Base-by-base conservation (phyloP, 2,888 invertebrate species). In the Rhopalosiphum nymphaeae region DNA sequence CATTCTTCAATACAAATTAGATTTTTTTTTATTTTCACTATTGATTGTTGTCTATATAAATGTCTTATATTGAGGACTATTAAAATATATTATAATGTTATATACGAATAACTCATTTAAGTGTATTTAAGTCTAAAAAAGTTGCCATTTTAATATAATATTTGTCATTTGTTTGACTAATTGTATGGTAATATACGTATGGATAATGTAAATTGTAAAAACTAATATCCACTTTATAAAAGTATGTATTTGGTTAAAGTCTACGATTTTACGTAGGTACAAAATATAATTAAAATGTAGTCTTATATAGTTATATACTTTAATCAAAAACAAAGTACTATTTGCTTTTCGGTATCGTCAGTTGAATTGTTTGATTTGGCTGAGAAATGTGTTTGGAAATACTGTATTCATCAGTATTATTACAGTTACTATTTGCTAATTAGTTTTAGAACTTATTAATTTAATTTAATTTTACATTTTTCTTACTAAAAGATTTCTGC, bases 351-450 rank as follows among this genome's bases (percentile, higher is more conserved):
- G 42, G 53, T 53, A n/a, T 57, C 44, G 26, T 61, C 9, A n/a
- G 21, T 49, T 21, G 25, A 46, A 88, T 44, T 56, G 26, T 26
- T 36, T 61, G 53, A 36, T 78, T 42, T 42, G 16, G 11, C 42
- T 42, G 78, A 36, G 36, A 91, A 36, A 91, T 78, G 13, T 21
- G 90, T 11, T 36, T 36, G 11, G 36, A 36, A n/a, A 11, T 42
- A 89, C 36, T 26, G 26, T 46, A 61, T 61, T 61, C 44, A 61
- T 61, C 42, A 89, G 44, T 46, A 44, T 16, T 88, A 36, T 78
- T 78, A 78, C 36, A 61, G 61, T 89, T n/a, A 46, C 89, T 36
- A 25, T 78, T 78, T 78, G 78, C 78, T 61, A 91, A 91, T 91
- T 78, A 91, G 78, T 42, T 49, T 67, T 46, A 61, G 61, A 90